Evolutionary conservation across 2,797 vertebrate genomes (phyloP).

Genomic region (Anisognathus igniventris): DNA sequence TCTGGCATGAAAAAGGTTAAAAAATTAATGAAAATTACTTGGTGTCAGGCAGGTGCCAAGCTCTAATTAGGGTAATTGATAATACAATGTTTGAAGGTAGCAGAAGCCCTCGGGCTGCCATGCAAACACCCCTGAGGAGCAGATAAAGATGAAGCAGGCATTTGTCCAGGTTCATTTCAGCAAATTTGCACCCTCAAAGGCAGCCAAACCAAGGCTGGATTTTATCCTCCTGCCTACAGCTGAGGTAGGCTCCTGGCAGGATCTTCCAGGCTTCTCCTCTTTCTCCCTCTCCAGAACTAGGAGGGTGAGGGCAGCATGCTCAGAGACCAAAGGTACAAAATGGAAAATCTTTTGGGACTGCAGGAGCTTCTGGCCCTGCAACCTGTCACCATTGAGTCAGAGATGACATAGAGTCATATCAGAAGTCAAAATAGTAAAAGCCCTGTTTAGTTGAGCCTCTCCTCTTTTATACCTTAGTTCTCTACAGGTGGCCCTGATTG

Average conservation of each 20-base stretch:
- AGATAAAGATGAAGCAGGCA: slow-evolving; percentile 13
- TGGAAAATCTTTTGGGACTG: background rate
- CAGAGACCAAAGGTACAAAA: fast-evolving
- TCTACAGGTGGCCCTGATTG: background rate
- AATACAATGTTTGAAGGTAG: background rate
- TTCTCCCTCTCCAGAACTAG: fast-evolving
- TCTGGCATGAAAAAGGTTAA: slow-evolving; percentile 4
- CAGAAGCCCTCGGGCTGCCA: slow-evolving; percentile 17
- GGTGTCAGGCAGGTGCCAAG: slow-evolving; percentile 6
- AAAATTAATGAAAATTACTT: slow-evolving; percentile 12
- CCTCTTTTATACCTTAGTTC: background rate
- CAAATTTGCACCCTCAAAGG: background rate
- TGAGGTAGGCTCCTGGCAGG: background rate
- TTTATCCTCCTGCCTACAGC: background rate
- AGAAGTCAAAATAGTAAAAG: background rate
- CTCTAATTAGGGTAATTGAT: slow-evolving; percentile 50
- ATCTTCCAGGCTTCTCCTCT: background rate
- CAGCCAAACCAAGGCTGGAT: background rate
- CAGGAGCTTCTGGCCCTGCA: background rate
- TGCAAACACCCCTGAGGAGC: slow-evolving; percentile 6
- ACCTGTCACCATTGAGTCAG: background rate
- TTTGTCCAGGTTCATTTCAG: background rate
- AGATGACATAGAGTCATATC: background rate
- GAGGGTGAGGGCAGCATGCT: background rate
- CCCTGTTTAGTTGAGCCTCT: background rate